Conservation (phyloP, 2,113 vertebrate genomes). For the Protobothrops flavoviridis region DNA sequence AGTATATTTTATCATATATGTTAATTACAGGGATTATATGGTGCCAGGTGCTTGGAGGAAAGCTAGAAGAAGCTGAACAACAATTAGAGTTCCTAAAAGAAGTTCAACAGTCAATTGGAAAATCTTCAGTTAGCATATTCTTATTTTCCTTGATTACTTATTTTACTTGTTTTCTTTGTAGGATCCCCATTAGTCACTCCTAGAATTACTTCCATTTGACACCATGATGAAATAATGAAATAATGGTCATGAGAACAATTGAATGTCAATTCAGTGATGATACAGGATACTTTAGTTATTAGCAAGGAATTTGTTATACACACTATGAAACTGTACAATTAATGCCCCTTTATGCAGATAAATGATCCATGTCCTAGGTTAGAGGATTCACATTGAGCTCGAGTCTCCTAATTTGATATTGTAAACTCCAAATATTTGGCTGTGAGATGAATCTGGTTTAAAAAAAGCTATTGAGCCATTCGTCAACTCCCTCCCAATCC, state of each 20-base stretch:
- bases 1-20: background rate
- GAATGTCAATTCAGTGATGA: background rate
- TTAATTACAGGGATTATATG: slow-evolving; percentile 65
- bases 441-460: background rate
- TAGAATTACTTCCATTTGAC: background rate
- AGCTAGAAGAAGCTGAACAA: slow-evolving; percentile 69
- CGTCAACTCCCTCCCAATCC: background rate
- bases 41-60: slow-evolving; percentile 70
- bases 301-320: background rate
- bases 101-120: slow-evolving; percentile 72
- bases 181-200: background rate
- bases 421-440: background rate
- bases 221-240: background rate
- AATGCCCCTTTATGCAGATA: background rate
- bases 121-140: slow-evolving; percentile 62
- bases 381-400: background rate
- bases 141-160: background rate
- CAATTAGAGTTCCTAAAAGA: slow-evolving; percentile 75
- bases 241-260: background rate
- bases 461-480: background rate
- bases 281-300: background rate
- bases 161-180: background rate
- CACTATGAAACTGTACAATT: background rate
- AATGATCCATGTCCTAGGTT: background rate
- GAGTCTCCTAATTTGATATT: background rate